phyloP scores from a whole-genome alignment of 2,888 invertebrate genomes.

The Aproaerema taeniolella region DNA sequence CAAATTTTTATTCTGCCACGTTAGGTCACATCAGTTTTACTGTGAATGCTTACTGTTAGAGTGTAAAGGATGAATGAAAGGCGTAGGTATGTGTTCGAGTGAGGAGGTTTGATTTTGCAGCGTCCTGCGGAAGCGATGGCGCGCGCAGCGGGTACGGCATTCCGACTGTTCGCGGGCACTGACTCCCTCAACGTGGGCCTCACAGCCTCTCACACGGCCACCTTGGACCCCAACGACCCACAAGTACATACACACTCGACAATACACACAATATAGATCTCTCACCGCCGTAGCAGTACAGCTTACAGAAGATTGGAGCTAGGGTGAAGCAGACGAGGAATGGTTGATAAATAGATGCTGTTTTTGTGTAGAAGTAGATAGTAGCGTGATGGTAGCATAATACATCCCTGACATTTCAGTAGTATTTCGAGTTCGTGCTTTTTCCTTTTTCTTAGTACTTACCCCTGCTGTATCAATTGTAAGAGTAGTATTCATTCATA shows the following conservation, averaged over 20 bases:
- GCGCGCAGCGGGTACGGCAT: conserved; percentile 86
- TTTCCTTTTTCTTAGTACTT: too few species aligned
- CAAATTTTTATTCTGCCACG: too few species aligned
- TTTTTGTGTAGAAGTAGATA: too few species aligned
- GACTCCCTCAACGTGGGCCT: conserved; percentile 85
- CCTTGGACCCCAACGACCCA: conserved; percentile 70
- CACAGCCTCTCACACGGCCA: conserved; percentile 79
- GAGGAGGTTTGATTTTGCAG: conserved; percentile 64
- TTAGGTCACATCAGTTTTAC: too few species aligned
- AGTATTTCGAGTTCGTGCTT: too few species aligned
- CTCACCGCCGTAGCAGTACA: conserved; percentile 3
- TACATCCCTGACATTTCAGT: too few species aligned
- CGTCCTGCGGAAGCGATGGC: conserved; percentile 88
- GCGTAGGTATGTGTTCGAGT: conserved; percentile 26
- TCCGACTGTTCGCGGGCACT: conserved; percentile 86
- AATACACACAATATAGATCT: conserved; percentile 21
- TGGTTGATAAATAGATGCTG: too few species aligned
- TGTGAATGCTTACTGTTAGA: too few species aligned
- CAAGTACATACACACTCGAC: conserved; percentile 56
- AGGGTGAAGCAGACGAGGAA: neutral
- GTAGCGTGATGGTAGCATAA: too few species aligned
- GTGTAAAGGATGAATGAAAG: conserved; percentile 9
- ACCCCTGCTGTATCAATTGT: too few species aligned
- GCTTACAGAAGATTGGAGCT: neutral
- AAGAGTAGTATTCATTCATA: too few species aligned